A percentile compares a stretch with the other conserved stretches of the same genome.
Evolutionary conservation across 2,797 vertebrate species (phyloP).

Genomic region (Falco biarmicus): DNA sequence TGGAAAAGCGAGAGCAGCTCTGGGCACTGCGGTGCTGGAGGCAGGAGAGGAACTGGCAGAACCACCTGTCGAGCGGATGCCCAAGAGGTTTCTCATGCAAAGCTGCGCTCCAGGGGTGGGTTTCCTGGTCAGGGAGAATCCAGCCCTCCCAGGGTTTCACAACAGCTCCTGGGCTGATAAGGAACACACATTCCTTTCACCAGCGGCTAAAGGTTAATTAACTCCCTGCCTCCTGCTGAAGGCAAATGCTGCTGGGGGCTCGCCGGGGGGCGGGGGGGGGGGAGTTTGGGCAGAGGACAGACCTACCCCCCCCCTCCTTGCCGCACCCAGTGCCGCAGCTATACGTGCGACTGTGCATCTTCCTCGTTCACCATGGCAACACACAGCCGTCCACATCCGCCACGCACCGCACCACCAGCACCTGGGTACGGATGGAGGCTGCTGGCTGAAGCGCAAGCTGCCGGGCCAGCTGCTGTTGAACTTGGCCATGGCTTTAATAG

Average conservation of each 20-base stretch:
- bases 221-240: not conserved
- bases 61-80: rapidly evolving
- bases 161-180: not conserved
- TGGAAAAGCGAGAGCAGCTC: not conserved
- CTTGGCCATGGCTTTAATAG: rapidly evolving
- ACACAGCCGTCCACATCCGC: rapidly evolving
- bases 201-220: not conserved
- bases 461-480: not conserved
- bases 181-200: rapidly evolving
- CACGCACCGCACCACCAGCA: not conserved
- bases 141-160: not conserved
- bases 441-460: not conserved
- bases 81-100: not conserved
- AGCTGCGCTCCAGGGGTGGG: not conserved
- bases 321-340: not conserved
- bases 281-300: not conserved
- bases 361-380: not conserved
- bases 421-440: not conserved
- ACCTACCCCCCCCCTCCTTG: not conserved
- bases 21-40: not conserved
- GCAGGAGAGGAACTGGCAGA: not conserved
- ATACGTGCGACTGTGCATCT: not conserved
- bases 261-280: not conserved
- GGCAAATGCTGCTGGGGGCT: not conserved
- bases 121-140: not conserved